Evolutionary conservation across 2,888 invertebrate species (phyloP).

Genomic region (Brachyptera putata): DNA sequence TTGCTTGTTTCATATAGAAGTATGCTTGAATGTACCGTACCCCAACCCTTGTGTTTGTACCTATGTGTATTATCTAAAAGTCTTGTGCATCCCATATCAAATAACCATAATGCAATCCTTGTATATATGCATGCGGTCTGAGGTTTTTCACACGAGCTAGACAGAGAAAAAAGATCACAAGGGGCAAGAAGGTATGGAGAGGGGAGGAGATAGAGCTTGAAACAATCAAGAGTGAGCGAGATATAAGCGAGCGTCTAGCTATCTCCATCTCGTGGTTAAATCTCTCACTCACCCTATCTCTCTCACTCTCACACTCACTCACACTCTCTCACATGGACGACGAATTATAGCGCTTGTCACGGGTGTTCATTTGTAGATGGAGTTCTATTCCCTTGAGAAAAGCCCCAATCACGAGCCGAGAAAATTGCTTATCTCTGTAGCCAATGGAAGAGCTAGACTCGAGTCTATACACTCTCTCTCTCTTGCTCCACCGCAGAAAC

Average conservation of each 20-base stretch:
- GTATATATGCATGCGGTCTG: not conserved
- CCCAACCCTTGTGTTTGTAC: no score
- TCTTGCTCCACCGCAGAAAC: conserved; percentile 28
- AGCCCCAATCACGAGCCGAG: conserved; percentile 65
- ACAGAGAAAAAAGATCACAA: no score
- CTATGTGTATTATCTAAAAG: no score
- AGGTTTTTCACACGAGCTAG: not conserved
- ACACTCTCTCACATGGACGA: conserved; percentile 43
- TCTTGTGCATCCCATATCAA: no score
- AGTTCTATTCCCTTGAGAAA: conserved; percentile 60
- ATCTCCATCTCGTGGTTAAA: conserved; percentile 9
- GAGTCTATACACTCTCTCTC: no score
- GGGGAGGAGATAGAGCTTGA: no score
- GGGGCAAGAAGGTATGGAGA: no score
- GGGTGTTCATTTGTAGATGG: conserved; percentile 68
- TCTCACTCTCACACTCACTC: no score
- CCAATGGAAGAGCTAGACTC: conserved; percentile 36
- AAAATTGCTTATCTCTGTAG: conserved; percentile 59
- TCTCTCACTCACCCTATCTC: not conserved
- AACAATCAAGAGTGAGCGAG: not conserved
- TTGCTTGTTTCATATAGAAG: conserved; percentile 11
- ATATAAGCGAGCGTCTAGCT: not conserved
- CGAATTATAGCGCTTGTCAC: conserved; percentile 67
- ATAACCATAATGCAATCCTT: not conserved
- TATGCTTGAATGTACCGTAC: no score